These are phyloP conservation scores for Catharus fuscescens DNA, from an alignment of 2,113 vertebrate species.

Conservation along the genomic window DNA sequence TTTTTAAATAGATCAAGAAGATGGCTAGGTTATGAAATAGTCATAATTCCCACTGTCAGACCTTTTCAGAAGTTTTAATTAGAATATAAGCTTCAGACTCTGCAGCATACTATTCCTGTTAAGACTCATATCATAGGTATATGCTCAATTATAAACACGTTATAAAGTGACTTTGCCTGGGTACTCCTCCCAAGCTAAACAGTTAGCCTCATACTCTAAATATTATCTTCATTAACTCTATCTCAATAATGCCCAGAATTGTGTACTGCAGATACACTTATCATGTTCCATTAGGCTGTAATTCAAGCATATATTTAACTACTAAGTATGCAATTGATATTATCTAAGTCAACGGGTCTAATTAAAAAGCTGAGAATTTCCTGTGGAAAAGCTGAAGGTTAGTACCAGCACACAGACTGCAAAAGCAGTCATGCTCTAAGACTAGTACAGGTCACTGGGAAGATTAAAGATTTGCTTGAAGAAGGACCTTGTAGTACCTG, in stretches of 20 bases:
- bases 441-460: background rate
- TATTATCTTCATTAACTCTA: background rate
- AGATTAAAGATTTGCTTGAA: background rate
- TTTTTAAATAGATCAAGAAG: slow-evolving; percentile 29
- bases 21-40: background rate
- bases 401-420: background rate
- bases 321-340: background rate
- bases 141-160: background rate
- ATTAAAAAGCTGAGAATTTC: background rate
- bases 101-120: background rate
- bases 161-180: background rate
- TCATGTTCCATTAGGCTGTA: background rate
- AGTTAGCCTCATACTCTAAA: background rate
- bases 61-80: slow-evolving; percentile 45
- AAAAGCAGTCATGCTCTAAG: background rate
- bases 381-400: background rate
- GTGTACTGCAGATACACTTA: background rate
- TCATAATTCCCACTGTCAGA: background rate
- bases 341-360: background rate
- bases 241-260: background rate
- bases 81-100: background rate
- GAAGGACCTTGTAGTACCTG: background rate
- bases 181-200: slow-evolving; percentile 6
- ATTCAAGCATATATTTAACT: slow-evolving; percentile 1
- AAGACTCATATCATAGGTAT: background rate